Conservation (phyloP, 1,140 invertebrate species). For the Ceratitis capitata region DNA sequence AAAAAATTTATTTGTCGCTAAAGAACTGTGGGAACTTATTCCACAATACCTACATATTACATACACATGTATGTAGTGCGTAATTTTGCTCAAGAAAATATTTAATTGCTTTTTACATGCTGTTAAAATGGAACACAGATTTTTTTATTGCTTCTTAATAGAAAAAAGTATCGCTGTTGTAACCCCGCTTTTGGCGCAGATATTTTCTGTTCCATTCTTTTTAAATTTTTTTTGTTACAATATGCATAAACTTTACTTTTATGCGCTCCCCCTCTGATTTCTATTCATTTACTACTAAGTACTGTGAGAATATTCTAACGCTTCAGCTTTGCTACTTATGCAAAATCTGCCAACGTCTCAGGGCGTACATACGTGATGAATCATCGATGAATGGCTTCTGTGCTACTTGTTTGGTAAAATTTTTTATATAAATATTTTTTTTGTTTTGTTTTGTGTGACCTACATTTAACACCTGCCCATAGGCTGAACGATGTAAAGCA, state of each 20-base stretch:
- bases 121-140: background rate
- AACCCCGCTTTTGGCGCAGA: constrained; percentile 13
- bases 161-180: background rate
- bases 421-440: background rate
- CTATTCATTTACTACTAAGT: constrained; percentile 33
- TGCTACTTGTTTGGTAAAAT: background rate
- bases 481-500: background rate
- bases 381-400: constrained; percentile 10
- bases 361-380: background rate
- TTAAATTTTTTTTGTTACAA: background rate
- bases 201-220: background rate
- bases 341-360: background rate
- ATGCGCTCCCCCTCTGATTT: background rate
- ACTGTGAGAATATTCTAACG: constrained; percentile 26
- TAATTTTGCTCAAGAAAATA: constrained; percentile 12
- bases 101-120: background rate
- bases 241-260: background rate
- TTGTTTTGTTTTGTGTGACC: background rate
- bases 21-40: constrained; percentile 25
- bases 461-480: constrained; percentile 20
- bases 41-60: no score
- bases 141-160: background rate
- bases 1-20: constrained; percentile 16
- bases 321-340: background rate
- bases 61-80: background rate